phyloP scores from a whole-genome alignment of 2,113 vertebrate genomes.

The Cercocebus atys region DNA sequence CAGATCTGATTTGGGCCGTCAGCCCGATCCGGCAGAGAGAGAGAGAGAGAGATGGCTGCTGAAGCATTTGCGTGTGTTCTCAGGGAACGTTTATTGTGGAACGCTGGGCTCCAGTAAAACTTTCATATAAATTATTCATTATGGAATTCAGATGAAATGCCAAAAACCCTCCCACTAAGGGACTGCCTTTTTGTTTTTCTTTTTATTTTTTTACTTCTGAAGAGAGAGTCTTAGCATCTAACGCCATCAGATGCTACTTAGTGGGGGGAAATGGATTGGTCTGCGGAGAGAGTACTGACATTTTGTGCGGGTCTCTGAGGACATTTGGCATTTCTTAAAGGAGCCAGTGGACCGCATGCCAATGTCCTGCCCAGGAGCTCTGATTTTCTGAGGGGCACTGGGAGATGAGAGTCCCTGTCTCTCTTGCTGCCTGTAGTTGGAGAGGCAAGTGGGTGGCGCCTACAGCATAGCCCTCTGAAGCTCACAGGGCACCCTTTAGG shows the following conservation, averaged over 20 bases:
- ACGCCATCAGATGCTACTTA: not conserved
- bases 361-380: rapidly evolving
- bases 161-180: slow-evolving; percentile 72
- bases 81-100: slow-evolving; percentile 81
- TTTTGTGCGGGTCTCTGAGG: rapidly evolving
- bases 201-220: slow-evolving; percentile 8
- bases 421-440: not conserved
- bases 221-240: slow-evolving; percentile 35
- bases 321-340: not conserved
- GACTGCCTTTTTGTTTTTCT: slow-evolving; percentile 31
- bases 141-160: slow-evolving; percentile 72
- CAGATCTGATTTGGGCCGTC: slow-evolving; percentile 79
- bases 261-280: not conserved
- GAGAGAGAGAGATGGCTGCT: slow-evolving; percentile 66
- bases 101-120: slow-evolving; percentile 78
- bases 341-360: rapidly evolving
- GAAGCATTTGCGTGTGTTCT: slow-evolving; percentile 79
- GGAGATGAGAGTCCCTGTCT: rapidly evolving
- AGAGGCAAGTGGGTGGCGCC: not conserved
- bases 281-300: rapidly evolving
- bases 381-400: not conserved
- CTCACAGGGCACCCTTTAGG: rapidly evolving
- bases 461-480: rapidly evolving
- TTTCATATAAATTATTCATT: slow-evolving; percentile 84
- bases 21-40: slow-evolving; percentile 79